Evolutionary conservation across 2,888 invertebrate species (phyloP).

Genomic region (Sesia apiformis): DNA sequence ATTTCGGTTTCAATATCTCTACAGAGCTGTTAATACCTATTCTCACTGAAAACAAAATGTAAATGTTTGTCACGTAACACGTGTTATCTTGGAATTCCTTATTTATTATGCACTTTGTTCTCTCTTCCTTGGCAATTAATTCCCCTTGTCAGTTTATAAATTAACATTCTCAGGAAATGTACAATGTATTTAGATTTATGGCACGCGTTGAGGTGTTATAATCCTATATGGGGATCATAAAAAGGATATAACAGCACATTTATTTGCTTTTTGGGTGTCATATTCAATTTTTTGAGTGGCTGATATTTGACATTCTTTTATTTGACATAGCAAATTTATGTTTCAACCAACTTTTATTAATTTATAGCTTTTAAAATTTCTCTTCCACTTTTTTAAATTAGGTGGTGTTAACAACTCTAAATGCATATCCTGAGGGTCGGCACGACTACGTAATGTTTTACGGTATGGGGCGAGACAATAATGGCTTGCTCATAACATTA

Average conservation of each 20-base stretch:
- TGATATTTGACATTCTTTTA: too few species aligned
- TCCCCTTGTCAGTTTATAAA: slow-evolving; percentile 58
- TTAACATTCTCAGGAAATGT: slow-evolving; percentile 57
- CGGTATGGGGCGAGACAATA: slow-evolving; percentile 75
- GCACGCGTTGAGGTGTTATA: slow-evolving; percentile 17
- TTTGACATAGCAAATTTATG: too few species aligned
- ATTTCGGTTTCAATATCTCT: slow-evolving; percentile 30
- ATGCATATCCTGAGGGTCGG: slow-evolving; percentile 45
- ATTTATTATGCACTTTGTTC: slow-evolving; percentile 63
- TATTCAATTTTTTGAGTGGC: background rate
- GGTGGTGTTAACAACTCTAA: slow-evolving; percentile 48
- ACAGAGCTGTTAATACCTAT: slow-evolving; percentile 45
- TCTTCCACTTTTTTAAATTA: background rate
- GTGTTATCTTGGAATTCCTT: slow-evolving; percentile 39
- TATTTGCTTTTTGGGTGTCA: background rate
- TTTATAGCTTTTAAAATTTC: too few species aligned
- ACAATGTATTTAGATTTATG: slow-evolving; percentile 40
- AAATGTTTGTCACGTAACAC: slow-evolving; percentile 38
- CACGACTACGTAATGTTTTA: slow-evolving; percentile 72
- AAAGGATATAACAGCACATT: background rate
- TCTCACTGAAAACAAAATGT: slow-evolving; percentile 32
- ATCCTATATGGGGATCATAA: background rate
- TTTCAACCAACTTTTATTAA: too few species aligned
- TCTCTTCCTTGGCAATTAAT: slow-evolving; percentile 57
- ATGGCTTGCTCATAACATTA: slow-evolving; percentile 75